Conservation (phyloP, 2,888 invertebrate genomes). For the Herminia tarsipennalis region DNA sequence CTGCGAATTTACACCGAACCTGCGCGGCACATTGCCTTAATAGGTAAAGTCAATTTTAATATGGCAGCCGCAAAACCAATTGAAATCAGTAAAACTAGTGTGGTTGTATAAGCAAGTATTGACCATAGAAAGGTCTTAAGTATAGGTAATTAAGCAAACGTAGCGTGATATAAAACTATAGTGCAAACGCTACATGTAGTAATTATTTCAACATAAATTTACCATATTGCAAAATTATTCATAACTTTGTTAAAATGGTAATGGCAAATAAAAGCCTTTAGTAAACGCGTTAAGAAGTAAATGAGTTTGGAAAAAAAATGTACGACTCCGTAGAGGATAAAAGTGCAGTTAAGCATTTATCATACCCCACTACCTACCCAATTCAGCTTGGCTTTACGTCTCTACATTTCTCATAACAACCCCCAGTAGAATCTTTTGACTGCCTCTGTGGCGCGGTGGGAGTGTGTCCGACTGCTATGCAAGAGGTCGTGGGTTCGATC, state of each 20-base stretch:
- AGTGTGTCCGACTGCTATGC: no score
- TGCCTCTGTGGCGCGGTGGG: no score
- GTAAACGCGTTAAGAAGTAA: conserved; percentile 12
- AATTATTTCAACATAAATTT: conserved; percentile 54
- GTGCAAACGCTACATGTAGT: conserved; percentile 33
- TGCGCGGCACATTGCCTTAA: conserved; percentile 55
- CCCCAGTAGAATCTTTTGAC: no score
- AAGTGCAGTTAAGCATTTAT: no score
- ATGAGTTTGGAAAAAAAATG: conserved; percentile 5
- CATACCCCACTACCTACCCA: no score
- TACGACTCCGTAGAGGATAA: no score
- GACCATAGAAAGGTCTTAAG: conserved; percentile 32
- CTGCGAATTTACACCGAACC: conserved; percentile 61
- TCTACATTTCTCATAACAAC: no score
- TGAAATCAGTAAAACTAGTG: conserved; percentile 29
- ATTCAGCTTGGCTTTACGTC: no score
- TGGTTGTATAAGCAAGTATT: conserved; percentile 27
- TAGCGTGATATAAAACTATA: conserved; percentile 40
- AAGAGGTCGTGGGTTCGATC: no score
- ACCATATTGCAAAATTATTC: conserved; percentile 51
- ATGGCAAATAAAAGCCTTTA: conserved; percentile 29
- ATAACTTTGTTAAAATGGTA: conserved; percentile 52
- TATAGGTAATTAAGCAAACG: conserved; percentile 36
- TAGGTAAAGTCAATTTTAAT: conserved; percentile 51
- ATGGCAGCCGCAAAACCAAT: conserved; percentile 27